Percentiles rank a stretch among this genome's conserved stretches.
phyloP scores from a whole-genome alignment of 1,140 invertebrate genomes.

The Apis mellifera region DNA sequence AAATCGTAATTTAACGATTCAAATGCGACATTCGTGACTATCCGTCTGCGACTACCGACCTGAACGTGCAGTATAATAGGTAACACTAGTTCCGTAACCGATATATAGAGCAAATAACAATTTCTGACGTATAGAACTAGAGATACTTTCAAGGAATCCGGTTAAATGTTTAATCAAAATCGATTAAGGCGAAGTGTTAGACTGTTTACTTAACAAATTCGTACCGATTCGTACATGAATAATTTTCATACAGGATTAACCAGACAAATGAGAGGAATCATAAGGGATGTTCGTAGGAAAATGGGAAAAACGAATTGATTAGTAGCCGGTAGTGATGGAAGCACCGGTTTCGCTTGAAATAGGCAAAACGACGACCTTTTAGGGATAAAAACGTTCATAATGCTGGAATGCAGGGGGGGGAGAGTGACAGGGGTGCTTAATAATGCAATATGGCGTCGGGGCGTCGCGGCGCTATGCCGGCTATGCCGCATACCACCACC shows the following conservation, averaged over 20 bases:
- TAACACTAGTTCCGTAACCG: not conserved
- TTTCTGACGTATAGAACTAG: conserved; percentile 36
- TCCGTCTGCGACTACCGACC: not conserved
- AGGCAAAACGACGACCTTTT: conserved; percentile 63
- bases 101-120: conserved; percentile 46
- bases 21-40: not conserved
- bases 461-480: conserved; percentile 76
- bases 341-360: not conserved
- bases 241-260: not conserved
- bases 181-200: conserved; percentile 8
- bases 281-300: not conserved
- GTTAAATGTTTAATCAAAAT: conserved; percentile 39
- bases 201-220: not conserved
- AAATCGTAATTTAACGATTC: not conserved
- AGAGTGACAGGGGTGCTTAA: conserved; percentile 73
- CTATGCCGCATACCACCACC: conserved; percentile 78
- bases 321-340: not conserved
- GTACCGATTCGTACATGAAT: too few relatives aligned
- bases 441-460: conserved; percentile 79
- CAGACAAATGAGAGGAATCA: not conserved
- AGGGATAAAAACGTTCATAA: conserved; percentile 80
- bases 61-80: not conserved
- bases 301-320: not conserved
- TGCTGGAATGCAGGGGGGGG: conserved; percentile 76
- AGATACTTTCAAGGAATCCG: not conserved